Conservation (phyloP, 2,888 invertebrate species). For the Halictus ligatus region DNA sequence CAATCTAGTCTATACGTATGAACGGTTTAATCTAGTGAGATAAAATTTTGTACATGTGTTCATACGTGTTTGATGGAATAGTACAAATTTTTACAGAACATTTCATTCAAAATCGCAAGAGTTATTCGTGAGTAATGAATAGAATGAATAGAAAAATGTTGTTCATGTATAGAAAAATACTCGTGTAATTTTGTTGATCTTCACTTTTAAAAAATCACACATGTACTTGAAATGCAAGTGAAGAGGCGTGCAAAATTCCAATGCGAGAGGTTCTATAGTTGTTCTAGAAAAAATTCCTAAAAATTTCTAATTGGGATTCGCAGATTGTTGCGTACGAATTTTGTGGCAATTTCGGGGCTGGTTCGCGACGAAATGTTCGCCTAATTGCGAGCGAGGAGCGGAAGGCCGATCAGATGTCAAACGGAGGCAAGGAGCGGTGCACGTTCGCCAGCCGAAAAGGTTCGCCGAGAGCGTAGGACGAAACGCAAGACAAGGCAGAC, state of each 20-base stretch:
- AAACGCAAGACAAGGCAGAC: slow-evolving; percentile 62
- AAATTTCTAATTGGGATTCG: background rate
- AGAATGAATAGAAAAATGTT: too few species aligned
- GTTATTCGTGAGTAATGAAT: too few species aligned
- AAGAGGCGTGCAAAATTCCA: too few species aligned
- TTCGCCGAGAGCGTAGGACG: slow-evolving; percentile 57
- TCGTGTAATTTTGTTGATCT: background rate
- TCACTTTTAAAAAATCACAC: background rate
- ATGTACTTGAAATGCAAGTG: background rate
- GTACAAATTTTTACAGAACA: too few species aligned
- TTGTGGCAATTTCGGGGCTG: background rate
- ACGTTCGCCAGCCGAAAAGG: slow-evolving; percentile 48
- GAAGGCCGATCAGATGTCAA: slow-evolving; percentile 68
- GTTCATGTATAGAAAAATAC: too few species aligned
- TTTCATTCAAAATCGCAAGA: too few species aligned
- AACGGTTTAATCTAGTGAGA: too few species aligned
- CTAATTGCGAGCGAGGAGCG: slow-evolving; percentile 44
- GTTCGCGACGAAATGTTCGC: background rate
- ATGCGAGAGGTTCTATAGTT: background rate
- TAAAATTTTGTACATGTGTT: too few species aligned
- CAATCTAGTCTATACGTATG: too few species aligned
- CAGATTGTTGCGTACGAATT: background rate
- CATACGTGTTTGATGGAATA: too few species aligned
- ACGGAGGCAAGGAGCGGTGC: slow-evolving; percentile 56
- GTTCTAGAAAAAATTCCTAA: background rate